Evolutionary conservation across 2,888 invertebrate species (phyloP), one percentile per base, ranked within the genome.

Genomic region (Lithodes maja): DNA sequence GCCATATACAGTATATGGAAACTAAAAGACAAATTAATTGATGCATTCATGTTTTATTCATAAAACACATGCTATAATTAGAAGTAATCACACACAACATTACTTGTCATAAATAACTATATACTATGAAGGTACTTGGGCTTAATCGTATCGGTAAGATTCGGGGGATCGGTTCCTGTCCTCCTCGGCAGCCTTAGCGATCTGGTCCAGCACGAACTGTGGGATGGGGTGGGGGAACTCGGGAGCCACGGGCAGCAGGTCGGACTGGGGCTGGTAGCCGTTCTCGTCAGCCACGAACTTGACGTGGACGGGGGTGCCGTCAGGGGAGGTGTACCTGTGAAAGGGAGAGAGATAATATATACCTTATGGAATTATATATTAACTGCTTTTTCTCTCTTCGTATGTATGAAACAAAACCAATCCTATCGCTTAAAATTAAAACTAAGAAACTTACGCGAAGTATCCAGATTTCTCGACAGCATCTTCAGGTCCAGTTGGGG

Each of bases 401-500:
- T 33, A 33, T 33, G 33, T 33, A 33, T 33, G 33, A 33, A 33
- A 33, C 33, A 33, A 33, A 33, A 33, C 33, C 33, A 33, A 33
- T 33, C 33, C 33, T 33, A 33, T 33, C 33, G 33, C 33, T 33
- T 33, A 33, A 33, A 33, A 33, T 33, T 33, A 33, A 33, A 33
- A 33, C 33, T 33, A 33, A 33, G 33, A 7, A 61, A 61, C n/a
- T 71, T 17, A 71, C 71, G 71, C 12, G 71, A 71, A 71, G 71
- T 71, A 71, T 71, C 71, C 71, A n/a, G 15, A 5, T 2, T 71
- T 71, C n/a, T 5, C 71, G 17, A 71, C 71, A 71, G 71, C 71
- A 71, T 2, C 15, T 5, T 83, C 71, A 3, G 86, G 50, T 15
- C 86, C 90, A n/a, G 9, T 71, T 50, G 90, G 87, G 52, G 78